Base-by-base conservation (phyloP, 2,888 invertebrate genomes). In the Hetaerina titia region DNA sequence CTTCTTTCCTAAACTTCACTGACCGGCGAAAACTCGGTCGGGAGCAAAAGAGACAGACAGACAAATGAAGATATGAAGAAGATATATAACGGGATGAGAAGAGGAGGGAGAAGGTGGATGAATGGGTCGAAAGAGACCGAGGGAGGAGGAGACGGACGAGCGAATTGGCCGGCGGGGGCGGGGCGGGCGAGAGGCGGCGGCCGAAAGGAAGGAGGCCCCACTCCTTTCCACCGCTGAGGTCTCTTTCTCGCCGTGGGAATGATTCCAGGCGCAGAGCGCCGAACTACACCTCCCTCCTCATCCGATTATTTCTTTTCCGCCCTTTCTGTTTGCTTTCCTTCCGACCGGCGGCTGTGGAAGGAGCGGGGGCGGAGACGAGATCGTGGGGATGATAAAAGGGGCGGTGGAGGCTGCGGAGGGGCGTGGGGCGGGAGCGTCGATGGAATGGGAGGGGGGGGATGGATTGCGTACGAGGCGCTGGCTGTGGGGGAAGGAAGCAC, bases 181-280 rank as follows among this genome's bases (percentile, higher is more conserved):
- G 45, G 45, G 31, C 15, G 31, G 88, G 15, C 13, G 31, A 45
- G 88, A 88, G 19, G 31, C 8, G 69, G 15, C 69, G 1, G 25
- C 17, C 11, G 60, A 17, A 60, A 60, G 60, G 17, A 17, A 60
- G 17, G 60, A 60, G 60, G 60, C 17, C 60, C 6, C 60, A 17
- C 60, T 17, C 45, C 45, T 4, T 45, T 45, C 45, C 45, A 45
- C 45, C 81, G n/a, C 13, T 11, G 22, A 89, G 89, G 58, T 22
- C 57, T 57, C 89, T 58, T 89, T 58, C 58, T 89, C 57, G 89
- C 57, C 89, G 89, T 89, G 89, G 89, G 89, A 89, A 89, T 89
- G 89, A 89, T 57, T 89, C 89, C 89, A 89, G 58, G 89, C 89
- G 58, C 89, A 31, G 57, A 89, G 25, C 81, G 31, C 56, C 17